These are phyloP conservation scores for Anhinga anhinga DNA, from an alignment of 2,113 vertebrate species.

Conservation along the genomic window DNA sequence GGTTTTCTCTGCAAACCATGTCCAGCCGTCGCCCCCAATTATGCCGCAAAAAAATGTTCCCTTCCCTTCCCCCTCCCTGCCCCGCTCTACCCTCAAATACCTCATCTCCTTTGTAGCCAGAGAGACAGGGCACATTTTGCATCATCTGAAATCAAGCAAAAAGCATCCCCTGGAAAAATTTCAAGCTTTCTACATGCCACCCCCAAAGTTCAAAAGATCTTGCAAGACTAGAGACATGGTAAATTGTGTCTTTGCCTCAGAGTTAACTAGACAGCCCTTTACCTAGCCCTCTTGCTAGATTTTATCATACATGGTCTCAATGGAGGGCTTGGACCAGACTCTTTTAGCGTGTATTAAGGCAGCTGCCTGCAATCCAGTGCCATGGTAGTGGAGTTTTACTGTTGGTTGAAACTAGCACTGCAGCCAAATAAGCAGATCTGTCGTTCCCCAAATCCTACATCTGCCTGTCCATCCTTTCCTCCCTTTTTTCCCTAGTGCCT, in stretches of 20 bases:
- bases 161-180: neutral
- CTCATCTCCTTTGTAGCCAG: neutral
- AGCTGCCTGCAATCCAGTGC: neutral
- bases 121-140: neutral
- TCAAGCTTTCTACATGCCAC: neutral
- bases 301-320: neutral
- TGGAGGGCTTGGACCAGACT: neutral
- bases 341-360: neutral
- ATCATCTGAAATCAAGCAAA: neutral
- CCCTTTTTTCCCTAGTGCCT: neutral
- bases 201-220: neutral
- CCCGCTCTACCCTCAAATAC: neutral
- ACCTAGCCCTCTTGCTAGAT: neutral
- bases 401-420: neutral
- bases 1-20: neutral
- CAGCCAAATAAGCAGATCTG: neutral
- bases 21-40: neutral
- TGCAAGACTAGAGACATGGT: neutral
- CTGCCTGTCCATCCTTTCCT: neutral
- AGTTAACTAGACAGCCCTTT: neutral
- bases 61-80: neutral
- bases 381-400: neutral
- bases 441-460: neutral
- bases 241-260: neutral
- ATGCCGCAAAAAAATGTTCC: neutral